phyloP scores from a whole-genome alignment of 2,797 vertebrate genomes.

The Sebastes reedi region DNA sequence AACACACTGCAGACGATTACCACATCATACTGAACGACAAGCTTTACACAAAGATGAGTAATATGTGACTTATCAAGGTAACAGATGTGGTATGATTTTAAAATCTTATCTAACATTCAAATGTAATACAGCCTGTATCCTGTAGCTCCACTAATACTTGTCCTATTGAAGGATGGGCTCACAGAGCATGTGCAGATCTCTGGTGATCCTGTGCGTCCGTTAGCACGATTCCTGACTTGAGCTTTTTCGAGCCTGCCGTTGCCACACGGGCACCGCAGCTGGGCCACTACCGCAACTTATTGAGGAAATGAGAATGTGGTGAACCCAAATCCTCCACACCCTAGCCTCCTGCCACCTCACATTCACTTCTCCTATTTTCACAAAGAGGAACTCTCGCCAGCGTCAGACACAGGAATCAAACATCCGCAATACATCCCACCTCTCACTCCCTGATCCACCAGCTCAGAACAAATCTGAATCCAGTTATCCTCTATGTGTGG shows the following conservation, averaged over 20 bases:
- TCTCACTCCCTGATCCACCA: conserved; percentile 14
- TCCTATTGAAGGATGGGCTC: not conserved
- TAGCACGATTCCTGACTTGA: conserved; percentile 15
- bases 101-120: not conserved
- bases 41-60: not conserved
- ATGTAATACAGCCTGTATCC: not conserved
- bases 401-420: conserved; percentile 41
- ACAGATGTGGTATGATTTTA: not conserved
- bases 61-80: not conserved
- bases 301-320: conserved; percentile 78
- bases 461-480: not conserved
- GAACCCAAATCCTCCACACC: conserved; percentile 56
- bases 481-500: not conserved
- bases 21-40: not conserved
- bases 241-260: conserved; percentile 36
- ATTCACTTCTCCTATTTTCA: conserved; percentile 77
- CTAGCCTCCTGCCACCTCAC: conserved; percentile 52
- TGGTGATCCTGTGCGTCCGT: not conserved
- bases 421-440: not conserved
- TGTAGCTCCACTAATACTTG: not conserved
- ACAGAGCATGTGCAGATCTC: not conserved
- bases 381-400: conserved; percentile 65
- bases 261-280: conserved; percentile 48
- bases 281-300: conserved; percentile 33
- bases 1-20: not conserved